Conservation (phyloP, 2,797 vertebrate species). For the Mormyrus proboscirostris region DNA sequence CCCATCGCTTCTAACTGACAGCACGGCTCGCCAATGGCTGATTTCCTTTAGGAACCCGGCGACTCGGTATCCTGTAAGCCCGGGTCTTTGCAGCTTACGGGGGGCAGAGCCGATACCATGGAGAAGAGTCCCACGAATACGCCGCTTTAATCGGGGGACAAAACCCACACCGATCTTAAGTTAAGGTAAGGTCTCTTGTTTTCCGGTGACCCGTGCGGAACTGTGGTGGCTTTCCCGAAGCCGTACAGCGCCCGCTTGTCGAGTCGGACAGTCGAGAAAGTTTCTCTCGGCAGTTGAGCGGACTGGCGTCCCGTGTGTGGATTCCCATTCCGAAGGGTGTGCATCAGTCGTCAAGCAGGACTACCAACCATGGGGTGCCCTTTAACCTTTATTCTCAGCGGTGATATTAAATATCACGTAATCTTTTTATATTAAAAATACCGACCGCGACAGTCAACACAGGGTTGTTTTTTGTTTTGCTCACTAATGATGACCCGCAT, state of each 20-base stretch:
- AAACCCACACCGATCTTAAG: not conserved
- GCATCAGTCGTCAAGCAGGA: not conserved
- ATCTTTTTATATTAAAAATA: not conserved
- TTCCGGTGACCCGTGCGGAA: not conserved
- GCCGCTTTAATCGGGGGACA: constrained; percentile 30
- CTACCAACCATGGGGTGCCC: not conserved
- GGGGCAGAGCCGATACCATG: constrained; percentile 34
- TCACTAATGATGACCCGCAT: not conserved
- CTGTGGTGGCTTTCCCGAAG: not conserved
- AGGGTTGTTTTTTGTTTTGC: not conserved
- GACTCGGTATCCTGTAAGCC: not conserved
- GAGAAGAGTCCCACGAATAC: constrained; percentile 42
- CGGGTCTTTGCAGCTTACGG: constrained; percentile 22
- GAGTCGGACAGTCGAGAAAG: not conserved
- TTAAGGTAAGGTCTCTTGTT: not conserved
- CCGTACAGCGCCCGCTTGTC: not conserved
- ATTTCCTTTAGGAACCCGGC: constrained; percentile 3
- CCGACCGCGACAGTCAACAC: not conserved
- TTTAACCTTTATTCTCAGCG: not conserved
- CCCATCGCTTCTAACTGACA: constrained; percentile 29
- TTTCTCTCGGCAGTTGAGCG: not conserved
- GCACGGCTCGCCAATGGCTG: constrained; percentile 36
- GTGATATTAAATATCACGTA: not conserved
- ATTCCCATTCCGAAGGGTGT: not conserved
- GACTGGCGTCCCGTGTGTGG: not conserved